Percentiles rank a stretch among this genome's conserved stretches.
phyloP scores from a whole-genome alignment of 2,888 invertebrate genomes.

The Balanococcus diminutus region DNA sequence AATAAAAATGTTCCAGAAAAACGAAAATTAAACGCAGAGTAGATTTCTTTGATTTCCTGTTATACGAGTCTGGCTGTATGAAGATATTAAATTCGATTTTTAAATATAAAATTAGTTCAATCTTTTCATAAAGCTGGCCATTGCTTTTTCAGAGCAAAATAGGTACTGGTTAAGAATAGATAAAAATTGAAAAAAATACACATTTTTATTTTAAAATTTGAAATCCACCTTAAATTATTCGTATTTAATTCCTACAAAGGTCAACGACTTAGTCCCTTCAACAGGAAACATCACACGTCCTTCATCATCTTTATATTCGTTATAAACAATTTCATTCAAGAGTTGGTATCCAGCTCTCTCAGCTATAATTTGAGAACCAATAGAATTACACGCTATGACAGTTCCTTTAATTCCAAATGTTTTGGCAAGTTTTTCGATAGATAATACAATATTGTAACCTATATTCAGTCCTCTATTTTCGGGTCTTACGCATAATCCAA shows the following conservation, averaged over 20 bases:
- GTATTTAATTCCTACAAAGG: constrained; percentile 39
- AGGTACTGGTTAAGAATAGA: too few relatives aligned
- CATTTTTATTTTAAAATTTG: too few relatives aligned
- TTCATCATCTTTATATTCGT: constrained; percentile 49
- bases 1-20: too few relatives aligned
- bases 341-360: constrained; percentile 34
- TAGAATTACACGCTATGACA: constrained; percentile 18
- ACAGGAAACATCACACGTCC: constrained; percentile 41
- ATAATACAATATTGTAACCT: constrained; percentile 30
- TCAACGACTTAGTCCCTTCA: constrained; percentile 23
- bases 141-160: too few relatives aligned
- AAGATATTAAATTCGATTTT: too few relatives aligned
- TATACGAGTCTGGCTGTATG: too few relatives aligned
- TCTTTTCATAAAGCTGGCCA: too few relatives aligned
- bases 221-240: too few relatives aligned
- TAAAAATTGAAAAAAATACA: too few relatives aligned
- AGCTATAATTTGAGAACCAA: constrained; percentile 46
- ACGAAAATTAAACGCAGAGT: too few relatives aligned
- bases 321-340: constrained; percentile 47
- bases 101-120: too few relatives aligned
- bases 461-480: constrained; percentile 38
- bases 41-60: too few relatives aligned
- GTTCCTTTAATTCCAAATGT: not conserved
- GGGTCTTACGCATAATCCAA: constrained; percentile 53
- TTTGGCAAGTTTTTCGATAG: not conserved